phyloP scores from a whole-genome alignment of 64 coral and sea anemone species.

The Platygyra sinensis region DNA sequence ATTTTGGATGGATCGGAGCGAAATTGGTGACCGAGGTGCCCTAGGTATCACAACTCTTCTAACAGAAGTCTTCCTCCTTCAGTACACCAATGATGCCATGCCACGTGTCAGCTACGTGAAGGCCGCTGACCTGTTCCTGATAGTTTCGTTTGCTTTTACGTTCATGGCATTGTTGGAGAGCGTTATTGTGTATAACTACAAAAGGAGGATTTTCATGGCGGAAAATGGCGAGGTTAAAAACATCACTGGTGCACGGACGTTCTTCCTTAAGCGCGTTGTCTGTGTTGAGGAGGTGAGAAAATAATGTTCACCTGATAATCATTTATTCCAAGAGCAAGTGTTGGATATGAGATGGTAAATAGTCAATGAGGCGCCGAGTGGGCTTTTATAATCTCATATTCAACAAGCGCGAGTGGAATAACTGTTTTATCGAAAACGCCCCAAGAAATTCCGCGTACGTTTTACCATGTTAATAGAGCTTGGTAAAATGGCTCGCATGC shows the following conservation, averaged over 20 bases:
- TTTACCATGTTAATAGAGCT: no score
- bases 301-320: neutral
- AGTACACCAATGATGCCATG: constrained; percentile 66
- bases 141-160: constrained; percentile 64
- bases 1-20: constrained; percentile 72
- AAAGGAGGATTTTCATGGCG: neutral
- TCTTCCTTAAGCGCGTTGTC: neutral
- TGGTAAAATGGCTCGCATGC: no score
- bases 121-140: constrained; percentile 67
- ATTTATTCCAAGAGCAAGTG: neutral
- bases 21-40: constrained; percentile 73
- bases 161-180: constrained; percentile 65
- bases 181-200: constrained; percentile 63
- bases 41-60: constrained; percentile 68
- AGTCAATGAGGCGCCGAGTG: no score
- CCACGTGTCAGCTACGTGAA: constrained; percentile 77
- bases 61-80: constrained; percentile 62
- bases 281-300: neutral
- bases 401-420: no score
- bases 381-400: no score
- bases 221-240: neutral
- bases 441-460: no score
- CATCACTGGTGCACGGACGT: neutral
- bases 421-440: no score
- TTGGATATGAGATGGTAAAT: no score